These are phyloP conservation scores for Hephaestus fuliginosus DNA, from an alignment of 2,797 vertebrate genomes.

Conservation along the genomic window DNA sequence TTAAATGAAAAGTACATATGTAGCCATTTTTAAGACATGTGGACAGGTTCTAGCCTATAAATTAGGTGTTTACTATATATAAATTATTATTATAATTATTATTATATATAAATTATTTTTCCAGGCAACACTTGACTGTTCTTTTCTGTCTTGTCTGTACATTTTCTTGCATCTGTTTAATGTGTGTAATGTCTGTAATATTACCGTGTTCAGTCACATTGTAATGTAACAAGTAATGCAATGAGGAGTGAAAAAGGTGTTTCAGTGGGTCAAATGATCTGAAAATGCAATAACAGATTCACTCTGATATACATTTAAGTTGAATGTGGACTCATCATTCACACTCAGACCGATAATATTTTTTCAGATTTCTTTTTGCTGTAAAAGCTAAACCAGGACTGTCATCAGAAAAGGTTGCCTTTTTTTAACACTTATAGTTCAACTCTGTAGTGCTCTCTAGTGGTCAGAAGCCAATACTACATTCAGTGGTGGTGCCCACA, in stretches of 20 bases:
- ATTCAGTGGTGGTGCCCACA: background rate
- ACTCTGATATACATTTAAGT: background rate
- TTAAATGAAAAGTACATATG: background rate
- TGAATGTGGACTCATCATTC: background rate
- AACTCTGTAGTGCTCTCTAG: conserved; percentile 54
- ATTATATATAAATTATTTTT: background rate
- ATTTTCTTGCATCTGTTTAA: background rate
- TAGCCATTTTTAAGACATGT: background rate
- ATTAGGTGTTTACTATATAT: too few relatives aligned
- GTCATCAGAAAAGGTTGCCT: background rate
- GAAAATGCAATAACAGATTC: background rate
- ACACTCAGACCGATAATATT: background rate
- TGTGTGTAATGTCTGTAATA: background rate
- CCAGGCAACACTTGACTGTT: background rate
- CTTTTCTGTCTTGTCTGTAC: background rate
- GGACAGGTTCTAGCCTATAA: background rate
- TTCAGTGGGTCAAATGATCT: background rate
- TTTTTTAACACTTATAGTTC: background rate
- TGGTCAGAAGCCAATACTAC: conserved; percentile 28
- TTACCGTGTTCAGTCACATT: background rate
- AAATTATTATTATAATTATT: too few relatives aligned
- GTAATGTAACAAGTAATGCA: background rate
- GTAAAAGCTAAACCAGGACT: background rate
- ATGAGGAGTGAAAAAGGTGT: background rate
- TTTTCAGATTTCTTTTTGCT: background rate